A percentile compares a stretch with the other conserved stretches of the same genome.
Evolutionary conservation across 2,888 invertebrate species (phyloP).

Genomic region (Tortricodes alternella): DNA sequence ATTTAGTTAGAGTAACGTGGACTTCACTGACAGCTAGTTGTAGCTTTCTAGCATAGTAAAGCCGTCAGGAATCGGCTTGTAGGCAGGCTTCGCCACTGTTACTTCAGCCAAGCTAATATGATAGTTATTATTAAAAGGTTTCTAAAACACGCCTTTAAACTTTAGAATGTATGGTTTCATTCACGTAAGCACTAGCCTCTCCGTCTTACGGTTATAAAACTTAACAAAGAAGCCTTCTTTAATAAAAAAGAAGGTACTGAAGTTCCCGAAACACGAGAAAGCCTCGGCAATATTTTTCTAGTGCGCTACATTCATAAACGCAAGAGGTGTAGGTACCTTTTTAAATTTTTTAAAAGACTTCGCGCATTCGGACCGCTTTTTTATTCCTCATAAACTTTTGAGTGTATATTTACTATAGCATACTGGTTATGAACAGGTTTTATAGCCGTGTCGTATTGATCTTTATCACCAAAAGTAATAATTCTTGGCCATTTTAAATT

Average conservation of each 20-base stretch:
- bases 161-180: constrained; percentile 12
- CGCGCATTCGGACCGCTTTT: constrained; percentile 45
- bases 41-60: no score
- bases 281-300: constrained; percentile 14
- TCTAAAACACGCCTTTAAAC: not conserved
- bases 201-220: constrained; percentile 6
- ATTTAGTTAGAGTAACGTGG: no score
- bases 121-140: not conserved
- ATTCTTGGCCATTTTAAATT: not conserved
- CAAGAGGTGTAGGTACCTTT: constrained; percentile 11
- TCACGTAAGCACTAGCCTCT: not conserved
- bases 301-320: constrained; percentile 24
- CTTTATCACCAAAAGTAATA: constrained; percentile 4
- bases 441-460: not conserved
- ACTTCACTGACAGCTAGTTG: no score
- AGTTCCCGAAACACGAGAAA: constrained; percentile 2
- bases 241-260: constrained; percentile 24
- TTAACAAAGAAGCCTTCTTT: constrained; percentile 16
- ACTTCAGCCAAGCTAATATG: no score
- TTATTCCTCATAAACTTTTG: constrained; percentile 45
- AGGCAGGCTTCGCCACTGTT: no score
- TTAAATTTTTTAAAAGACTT: constrained; percentile 31
- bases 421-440: constrained; percentile 4
- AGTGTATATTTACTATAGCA: constrained; percentile 26
- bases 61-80: no score